phyloP scores from a whole-genome alignment of 2,113 vertebrate genomes.

The Anseranas semipalmata region DNA sequence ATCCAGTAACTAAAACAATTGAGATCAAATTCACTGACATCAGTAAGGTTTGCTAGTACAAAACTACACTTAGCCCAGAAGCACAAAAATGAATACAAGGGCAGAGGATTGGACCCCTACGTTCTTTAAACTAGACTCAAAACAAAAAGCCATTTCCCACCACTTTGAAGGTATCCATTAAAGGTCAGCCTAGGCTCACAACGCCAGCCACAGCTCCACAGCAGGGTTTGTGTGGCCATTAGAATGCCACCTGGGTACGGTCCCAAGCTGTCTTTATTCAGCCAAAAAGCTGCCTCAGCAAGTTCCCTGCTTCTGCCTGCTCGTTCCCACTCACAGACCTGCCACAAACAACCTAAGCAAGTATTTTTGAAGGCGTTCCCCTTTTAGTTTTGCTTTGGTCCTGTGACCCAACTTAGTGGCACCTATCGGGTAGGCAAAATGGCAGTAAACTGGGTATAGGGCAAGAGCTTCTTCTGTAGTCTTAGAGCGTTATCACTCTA shows the following conservation, averaged over 20 bases:
- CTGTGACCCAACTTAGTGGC: background rate
- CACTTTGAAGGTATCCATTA: background rate
- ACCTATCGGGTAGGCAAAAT: background rate
- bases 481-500: background rate
- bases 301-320: background rate
- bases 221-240: background rate
- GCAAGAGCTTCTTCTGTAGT: background rate
- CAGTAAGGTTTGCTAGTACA: background rate
- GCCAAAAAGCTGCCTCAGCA: background rate
- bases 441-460: background rate
- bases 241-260: accelerated
- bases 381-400: background rate
- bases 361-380: background rate
- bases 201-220: background rate
- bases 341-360: background rate
- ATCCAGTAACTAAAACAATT: background rate
- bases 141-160: background rate
- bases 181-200: background rate
- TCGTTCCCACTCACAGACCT: background rate
- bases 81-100: background rate
- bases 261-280: background rate
- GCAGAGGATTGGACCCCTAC: background rate
- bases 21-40: background rate
- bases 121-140: background rate
- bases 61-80: background rate